Conservation (phyloP, 1,140 invertebrate species). For the Dendrolimus kikuchii region DNA sequence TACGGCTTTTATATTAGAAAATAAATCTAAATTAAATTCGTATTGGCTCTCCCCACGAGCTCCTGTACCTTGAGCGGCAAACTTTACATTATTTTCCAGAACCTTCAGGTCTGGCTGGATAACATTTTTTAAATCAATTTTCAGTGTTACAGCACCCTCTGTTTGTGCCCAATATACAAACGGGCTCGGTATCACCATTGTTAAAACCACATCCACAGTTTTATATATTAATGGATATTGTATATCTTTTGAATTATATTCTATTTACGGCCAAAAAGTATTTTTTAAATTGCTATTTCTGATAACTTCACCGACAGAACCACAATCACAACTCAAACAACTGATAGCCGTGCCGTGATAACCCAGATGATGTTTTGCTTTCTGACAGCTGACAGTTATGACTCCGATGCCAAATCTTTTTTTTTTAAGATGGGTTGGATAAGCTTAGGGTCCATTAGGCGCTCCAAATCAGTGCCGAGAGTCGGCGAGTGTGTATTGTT, state of each 20-base stretch:
- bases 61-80: conserved; percentile 78
- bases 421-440: too few species aligned
- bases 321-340: too few species aligned
- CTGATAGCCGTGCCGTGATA: too few species aligned
- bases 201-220: background rate
- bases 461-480: too few species aligned
- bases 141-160: conserved; percentile 80
- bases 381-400: too few species aligned
- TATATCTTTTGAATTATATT: background rate
- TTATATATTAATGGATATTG: background rate
- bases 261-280: too few species aligned
- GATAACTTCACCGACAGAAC: too few species aligned
- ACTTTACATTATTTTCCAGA: conserved; percentile 74
- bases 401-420: too few species aligned
- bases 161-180: conserved; percentile 97
- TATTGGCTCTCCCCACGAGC: conserved; percentile 81
- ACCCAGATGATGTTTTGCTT: too few species aligned
- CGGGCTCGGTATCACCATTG: conserved; percentile 76
- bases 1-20: conserved; percentile 78
- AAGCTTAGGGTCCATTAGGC: too few species aligned
- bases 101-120: conserved; percentile 75
- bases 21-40: conserved; percentile 81
- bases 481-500: too few species aligned
- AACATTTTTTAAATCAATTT: conserved; percentile 89
- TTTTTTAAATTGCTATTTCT: too few species aligned